Conservation (phyloP, 2,797 vertebrate genomes). For the Ctenochaetus hawaiiensis region DNA sequence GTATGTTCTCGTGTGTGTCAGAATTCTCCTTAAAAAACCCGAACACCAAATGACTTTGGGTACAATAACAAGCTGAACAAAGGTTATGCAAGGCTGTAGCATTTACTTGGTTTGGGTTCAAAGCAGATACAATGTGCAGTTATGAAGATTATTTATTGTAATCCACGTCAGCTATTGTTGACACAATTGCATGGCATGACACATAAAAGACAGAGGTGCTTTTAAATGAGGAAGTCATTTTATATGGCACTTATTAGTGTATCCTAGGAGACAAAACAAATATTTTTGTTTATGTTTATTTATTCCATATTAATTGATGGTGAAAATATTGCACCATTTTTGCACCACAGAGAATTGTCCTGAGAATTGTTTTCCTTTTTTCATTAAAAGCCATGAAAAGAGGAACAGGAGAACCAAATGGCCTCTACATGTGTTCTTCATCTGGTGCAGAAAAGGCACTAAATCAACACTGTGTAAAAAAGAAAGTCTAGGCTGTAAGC, state of each 20-base stretch:
- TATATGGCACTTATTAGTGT: conserved; percentile 2
- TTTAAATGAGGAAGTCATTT: not conserved
- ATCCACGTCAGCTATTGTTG: not conserved
- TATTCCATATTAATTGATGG: conserved; percentile 14
- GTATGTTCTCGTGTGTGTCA: conserved; percentile 37
- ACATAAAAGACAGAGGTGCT: conserved; percentile 20
- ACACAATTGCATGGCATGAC: not conserved
- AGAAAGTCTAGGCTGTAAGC: conserved; percentile 27
- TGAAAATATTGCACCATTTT: conserved; percentile 2
- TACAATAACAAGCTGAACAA: conserved; percentile 12
- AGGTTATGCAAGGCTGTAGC: conserved; percentile 7
- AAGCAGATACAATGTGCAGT: not conserved
- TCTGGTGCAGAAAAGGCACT: conserved; percentile 75
- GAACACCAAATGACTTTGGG: conserved; percentile 7
- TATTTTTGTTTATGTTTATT: conserved; percentile 39
- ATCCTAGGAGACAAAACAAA: conserved; percentile 29
- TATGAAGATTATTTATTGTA: not conserved
- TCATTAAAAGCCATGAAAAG: conserved; percentile 27
- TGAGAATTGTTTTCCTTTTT: conserved; percentile 34
- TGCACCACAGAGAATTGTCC: conserved; percentile 53
- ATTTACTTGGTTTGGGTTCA: conserved; percentile 1
- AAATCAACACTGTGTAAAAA: conserved; percentile 52
- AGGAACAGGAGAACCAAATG: conserved; percentile 44
- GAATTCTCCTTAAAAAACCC: conserved; percentile 19
- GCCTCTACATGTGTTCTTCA: conserved; percentile 82